These are phyloP conservation scores for Tylochromis polylepis DNA, from an alignment of 2,113 vertebrate genomes.

Conservation along the genomic window DNA sequence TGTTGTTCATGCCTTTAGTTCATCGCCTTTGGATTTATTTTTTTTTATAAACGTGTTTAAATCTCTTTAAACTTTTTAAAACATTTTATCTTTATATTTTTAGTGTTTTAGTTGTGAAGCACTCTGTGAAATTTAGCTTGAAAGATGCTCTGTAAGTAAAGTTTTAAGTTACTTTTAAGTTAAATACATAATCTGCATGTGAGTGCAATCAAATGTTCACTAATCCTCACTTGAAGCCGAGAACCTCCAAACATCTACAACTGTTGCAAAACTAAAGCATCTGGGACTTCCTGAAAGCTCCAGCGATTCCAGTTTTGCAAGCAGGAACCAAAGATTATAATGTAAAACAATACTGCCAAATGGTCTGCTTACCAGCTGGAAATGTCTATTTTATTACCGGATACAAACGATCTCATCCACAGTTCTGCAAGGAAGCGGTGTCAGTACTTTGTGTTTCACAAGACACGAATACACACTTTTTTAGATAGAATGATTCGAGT, in stretches of 20 bases:
- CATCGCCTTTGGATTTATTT: not conserved
- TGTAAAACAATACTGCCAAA: not conserved
- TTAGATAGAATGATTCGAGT: not conserved
- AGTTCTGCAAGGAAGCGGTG: not conserved
- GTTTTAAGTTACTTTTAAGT: not conserved
- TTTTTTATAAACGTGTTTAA: not conserved
- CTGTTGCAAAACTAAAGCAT: not conserved
- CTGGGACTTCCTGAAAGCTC: constrained; percentile 7
- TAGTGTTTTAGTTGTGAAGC: not conserved
- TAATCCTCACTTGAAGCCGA: constrained; percentile 4
- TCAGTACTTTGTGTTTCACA: not conserved
- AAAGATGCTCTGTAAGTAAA: not conserved
- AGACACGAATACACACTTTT: not conserved
- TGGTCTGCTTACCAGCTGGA: constrained; percentile 28
- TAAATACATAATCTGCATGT: not conserved
- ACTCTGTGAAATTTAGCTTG: not conserved
- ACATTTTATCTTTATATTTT: not conserved
- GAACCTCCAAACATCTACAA: not conserved
- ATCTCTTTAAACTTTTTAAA: not conserved
- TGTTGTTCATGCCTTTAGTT: not conserved
- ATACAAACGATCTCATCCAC: constrained; percentile 12
- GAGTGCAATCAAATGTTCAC: not conserved
- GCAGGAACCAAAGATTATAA: constrained; percentile 26
- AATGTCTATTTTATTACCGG: constrained; percentile 2
- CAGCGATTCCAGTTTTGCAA: constrained; percentile 1